These are phyloP conservation scores for Cyclopterus lumpus DNA, from an alignment of 2,797 vertebrate species.

Conservation along the genomic window DNA sequence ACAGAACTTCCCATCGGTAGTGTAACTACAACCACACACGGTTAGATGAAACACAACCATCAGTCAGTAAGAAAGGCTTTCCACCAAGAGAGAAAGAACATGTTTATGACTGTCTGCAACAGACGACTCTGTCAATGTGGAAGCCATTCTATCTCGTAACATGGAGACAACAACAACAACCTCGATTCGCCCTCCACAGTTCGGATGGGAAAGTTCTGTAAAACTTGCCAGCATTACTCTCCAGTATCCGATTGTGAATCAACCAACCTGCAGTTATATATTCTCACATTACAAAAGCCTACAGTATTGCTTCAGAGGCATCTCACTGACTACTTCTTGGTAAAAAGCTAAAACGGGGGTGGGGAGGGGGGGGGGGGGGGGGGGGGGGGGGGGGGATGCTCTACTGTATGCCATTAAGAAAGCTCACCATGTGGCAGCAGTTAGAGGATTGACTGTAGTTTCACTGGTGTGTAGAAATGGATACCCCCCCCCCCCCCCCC, in stretches of 20 bases:
- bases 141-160: slow-evolving; percentile 6
- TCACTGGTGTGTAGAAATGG: slow-evolving; percentile 48
- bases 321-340: background rate
- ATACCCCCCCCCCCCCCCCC: slow-evolving; percentile 1
- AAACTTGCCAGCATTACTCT: background rate
- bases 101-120: background rate
- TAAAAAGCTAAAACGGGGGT: background rate
- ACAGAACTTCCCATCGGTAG: slow-evolving; percentile 17
- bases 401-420: slow-evolving; percentile 20
- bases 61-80: slow-evolving; percentile 11
- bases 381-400: background rate
- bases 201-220: background rate
- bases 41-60: background rate
- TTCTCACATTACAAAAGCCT: background rate
- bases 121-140: slow-evolving; percentile 8
- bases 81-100: slow-evolving; percentile 10
- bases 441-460: slow-evolving; percentile 42
- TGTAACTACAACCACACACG: slow-evolving; percentile 17
- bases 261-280: background rate
- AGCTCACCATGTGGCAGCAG: slow-evolving; percentile 58
- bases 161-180: no score
- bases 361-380: background rate
- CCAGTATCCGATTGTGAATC: background rate
- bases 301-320: background rate
- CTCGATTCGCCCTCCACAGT: background rate